These are phyloP conservation scores for Hippocampus abdominalis DNA, from an alignment of 2,113 vertebrate species.

Conservation along the genomic window DNA sequence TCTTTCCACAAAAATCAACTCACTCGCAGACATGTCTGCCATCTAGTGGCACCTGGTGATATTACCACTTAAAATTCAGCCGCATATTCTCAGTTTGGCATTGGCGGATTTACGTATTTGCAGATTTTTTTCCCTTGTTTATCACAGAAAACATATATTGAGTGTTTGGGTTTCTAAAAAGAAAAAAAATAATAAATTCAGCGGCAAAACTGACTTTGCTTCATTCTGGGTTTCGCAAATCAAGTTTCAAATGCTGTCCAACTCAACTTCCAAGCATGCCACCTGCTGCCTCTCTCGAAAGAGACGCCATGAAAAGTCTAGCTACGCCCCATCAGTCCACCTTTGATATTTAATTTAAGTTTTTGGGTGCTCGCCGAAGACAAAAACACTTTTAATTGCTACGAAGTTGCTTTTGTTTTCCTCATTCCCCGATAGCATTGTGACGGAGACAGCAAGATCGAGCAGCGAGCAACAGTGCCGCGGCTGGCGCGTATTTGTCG, in stretches of 20 bases:
- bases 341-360: constrained; percentile 14
- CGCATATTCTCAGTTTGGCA: not conserved
- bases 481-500: not conserved
- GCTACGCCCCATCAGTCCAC: not conserved
- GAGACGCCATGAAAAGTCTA: not conserved
- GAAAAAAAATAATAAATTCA: no score
- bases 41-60: no score
- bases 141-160: no score
- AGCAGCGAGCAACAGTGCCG: not conserved
- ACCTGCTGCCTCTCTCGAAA: not conserved
- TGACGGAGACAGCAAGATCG: not conserved
- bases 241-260: not conserved
- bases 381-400: constrained; percentile 1
- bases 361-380: not conserved
- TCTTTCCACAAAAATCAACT: no score
- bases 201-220: no score
- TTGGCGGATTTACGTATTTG: no score
- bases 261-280: not conserved
- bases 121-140: no score
- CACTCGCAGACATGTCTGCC: no score
- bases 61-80: no score
- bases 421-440: not conserved
- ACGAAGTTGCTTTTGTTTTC: constrained; percentile 1
- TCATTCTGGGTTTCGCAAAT: no score
- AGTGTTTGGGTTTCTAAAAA: no score